These are phyloP conservation scores for Spodoptera frugiperda DNA, from an alignment of 1,140 invertebrate species.

Conservation along the genomic window DNA sequence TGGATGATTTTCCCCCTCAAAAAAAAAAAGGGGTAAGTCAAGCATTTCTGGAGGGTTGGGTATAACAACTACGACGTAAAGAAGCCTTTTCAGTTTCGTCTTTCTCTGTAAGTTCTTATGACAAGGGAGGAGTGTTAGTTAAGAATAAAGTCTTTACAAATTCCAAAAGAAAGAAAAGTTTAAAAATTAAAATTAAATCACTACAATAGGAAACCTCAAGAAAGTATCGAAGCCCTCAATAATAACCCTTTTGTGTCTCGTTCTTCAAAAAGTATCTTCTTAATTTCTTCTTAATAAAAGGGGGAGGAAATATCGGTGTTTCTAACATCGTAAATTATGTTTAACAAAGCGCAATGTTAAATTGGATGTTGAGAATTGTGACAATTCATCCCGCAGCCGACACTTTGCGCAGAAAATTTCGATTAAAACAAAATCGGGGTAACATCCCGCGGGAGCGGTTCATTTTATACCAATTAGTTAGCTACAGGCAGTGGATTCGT, in stretches of 20 bases:
- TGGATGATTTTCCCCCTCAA: too few species aligned
- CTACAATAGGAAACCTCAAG: constrained; percentile 49
- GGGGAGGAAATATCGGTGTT: neutral
- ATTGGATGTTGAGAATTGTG: constrained; percentile 54
- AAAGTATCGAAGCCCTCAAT: constrained; percentile 15
- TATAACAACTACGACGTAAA: too few species aligned
- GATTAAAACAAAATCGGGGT: constrained; percentile 80
- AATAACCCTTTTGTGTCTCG: constrained; percentile 31
- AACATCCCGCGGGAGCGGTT: constrained; percentile 73
- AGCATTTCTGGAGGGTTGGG: too few species aligned
- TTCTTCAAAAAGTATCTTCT: constrained; percentile 18
- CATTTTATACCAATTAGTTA: constrained; percentile 85
- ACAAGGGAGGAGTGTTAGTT: too few species aligned
- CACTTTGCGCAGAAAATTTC: constrained; percentile 65
- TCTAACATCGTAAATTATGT: constrained; percentile 41
- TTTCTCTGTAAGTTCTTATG: too few species aligned
- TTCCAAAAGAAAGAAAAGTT: neutral
- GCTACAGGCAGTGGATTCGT: constrained; percentile 78
- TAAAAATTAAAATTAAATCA: constrained; percentile 1
- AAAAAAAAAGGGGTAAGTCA: too few species aligned
- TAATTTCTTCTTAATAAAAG: neutral
- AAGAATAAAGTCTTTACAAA: neutral
- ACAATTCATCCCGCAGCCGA: constrained; percentile 52
- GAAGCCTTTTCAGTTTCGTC: too few species aligned
- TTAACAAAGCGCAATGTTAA: constrained; percentile 50